A percentile compares a stretch with the other conserved stretches of the same genome.
Evolutionary conservation across 1,140 invertebrate species (phyloP).

Genomic region (Cecropterus lyciades): DNA sequence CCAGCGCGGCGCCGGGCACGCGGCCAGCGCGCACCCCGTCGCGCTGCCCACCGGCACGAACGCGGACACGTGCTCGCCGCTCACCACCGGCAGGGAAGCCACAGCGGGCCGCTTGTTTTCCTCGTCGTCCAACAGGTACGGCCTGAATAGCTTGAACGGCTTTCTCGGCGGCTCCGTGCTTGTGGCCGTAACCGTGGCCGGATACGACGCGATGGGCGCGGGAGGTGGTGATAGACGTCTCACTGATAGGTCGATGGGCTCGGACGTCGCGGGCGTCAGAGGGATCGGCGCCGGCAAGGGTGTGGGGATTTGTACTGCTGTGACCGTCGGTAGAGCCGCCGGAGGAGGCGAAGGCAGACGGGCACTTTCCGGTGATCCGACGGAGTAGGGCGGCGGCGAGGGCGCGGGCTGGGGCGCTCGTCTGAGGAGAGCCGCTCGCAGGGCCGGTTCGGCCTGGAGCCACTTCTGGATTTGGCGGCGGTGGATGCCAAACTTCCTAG

Average conservation of each 20-base stretch:
- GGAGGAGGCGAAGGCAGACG: constrained; percentile 70
- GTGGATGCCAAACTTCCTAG: constrained; percentile 94
- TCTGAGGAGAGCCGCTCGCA: constrained; percentile 87
- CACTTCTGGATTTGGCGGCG: constrained; percentile 95
- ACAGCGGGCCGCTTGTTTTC: constrained; percentile 58
- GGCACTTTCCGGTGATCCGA: constrained; percentile 73
- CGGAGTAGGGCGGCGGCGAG: constrained; percentile 68
- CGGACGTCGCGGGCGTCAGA: constrained; percentile 55
- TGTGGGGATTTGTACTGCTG: constrained; percentile 61
- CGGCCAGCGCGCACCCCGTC: constrained; percentile 60
- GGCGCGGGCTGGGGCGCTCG: constrained; percentile 72
- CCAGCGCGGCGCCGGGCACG: constrained; percentile 63
- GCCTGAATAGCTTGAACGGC: constrained; percentile 88
- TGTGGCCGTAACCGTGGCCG: constrained; percentile 34
- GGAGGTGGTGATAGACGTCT: constrained; percentile 68
- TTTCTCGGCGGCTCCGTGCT: constrained; percentile 59
- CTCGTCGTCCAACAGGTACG: constrained; percentile 71
- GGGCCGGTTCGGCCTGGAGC: constrained; percentile 91
- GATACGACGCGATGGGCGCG: constrained; percentile 45
- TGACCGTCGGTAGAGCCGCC: constrained; percentile 60
- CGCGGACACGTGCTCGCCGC: constrained; percentile 66
- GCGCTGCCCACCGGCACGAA: constrained; percentile 73
- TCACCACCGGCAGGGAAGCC: constrained; percentile 61
- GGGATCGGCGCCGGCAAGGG: constrained; percentile 55
- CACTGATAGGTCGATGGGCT: constrained; percentile 84